A percentile compares a stretch with the other conserved stretches of the same genome.
phyloP scores from a whole-genome alignment of 53 echinoderm and acorn worm species.

The Henricia sp. region DNA sequence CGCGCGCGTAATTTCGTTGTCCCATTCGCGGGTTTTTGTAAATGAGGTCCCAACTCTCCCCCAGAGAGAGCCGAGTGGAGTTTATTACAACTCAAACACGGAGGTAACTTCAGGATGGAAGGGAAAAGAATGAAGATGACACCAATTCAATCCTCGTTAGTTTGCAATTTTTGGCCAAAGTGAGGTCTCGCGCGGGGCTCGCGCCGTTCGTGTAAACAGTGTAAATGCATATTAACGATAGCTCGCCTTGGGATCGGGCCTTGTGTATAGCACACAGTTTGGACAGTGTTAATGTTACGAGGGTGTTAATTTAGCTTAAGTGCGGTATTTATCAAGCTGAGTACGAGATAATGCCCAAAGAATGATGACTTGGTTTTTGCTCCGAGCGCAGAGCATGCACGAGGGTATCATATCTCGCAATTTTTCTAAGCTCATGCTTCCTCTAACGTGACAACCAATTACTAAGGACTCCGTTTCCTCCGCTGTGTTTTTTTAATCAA shows the following conservation, averaged over 20 bases:
- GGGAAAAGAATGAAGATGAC: conserved; percentile 48
- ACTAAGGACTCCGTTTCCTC: neutral
- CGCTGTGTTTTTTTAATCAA: conserved; percentile 30
- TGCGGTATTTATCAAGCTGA: conserved; percentile 56
- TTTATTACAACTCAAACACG: conserved; percentile 33
- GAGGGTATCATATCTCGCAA: conserved; percentile 11
- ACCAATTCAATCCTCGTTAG: conserved; percentile 44
- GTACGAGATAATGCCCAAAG: neutral
- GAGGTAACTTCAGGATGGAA: neutral
- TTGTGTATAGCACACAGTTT: neutral
- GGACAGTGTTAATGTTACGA: no score
- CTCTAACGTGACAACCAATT: conserved; percentile 17
- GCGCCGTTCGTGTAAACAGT: conserved; percentile 32
- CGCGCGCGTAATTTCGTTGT: conserved; percentile 20
- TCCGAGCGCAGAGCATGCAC: neutral
- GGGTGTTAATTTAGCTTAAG: conserved; percentile 64
- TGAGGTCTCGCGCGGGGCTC: neutral
- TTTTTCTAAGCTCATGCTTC: neutral
- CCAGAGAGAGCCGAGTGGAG: neutral
- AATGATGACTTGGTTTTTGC: neutral
- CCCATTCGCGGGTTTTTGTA: neutral
- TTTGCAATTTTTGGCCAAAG: conserved; percentile 11
- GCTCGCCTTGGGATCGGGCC: neutral
- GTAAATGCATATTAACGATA: neutral
- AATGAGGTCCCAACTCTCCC: neutral